Evolutionary conservation across 2,113 vertebrate species (phyloP), one percentile per base, ranked within the genome.

Genomic region (Callaeas wilsoni): DNA sequence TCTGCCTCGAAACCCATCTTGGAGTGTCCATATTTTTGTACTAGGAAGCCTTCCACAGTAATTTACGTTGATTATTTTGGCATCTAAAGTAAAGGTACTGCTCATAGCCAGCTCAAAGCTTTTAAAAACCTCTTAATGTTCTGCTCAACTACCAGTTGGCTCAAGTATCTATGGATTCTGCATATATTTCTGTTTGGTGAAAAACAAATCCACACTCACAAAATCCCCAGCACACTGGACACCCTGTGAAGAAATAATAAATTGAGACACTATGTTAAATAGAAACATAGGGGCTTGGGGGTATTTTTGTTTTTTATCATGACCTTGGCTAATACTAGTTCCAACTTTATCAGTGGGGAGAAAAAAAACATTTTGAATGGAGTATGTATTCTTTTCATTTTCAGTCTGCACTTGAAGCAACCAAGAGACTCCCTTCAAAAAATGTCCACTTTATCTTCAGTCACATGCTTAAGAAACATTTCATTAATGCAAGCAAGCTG

Each of bases 161-260:
- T 93, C 89, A 57, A 89, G 62, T 8, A 52, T 63, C 89, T 91
- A 91, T 25, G 84, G 80, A 92, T 47, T 64, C 68, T 69, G 87
- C 71, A 32, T 67, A 73, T 33, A 57, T 83, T 94, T 79, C 79
- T 92, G 79, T 92, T 77, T 90, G 73, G 86, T 84, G 89, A 93
- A 92, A 94, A 96, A 92, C 92, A 95, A 97, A 92, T 65, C 90
- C 90, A 88, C 8, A 50, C 88, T 93, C 71, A 85, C 86, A 87
- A 52, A 70, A 88, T 70, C 92, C 92, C 79, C 90, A 88, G 90
- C 76, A 78, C 8, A 33, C 52, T 33, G 52, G 82, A 74, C 92
- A 94, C 83, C 85, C 88, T 93, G 92, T 6, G 93, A 95, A 97
- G 92, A 92, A 96, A 93, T 42, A 96, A 96, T 93, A 96, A 90